phyloP scores from a whole-genome alignment of 2,797 vertebrate species.

The Sebastes variabilis region DNA sequence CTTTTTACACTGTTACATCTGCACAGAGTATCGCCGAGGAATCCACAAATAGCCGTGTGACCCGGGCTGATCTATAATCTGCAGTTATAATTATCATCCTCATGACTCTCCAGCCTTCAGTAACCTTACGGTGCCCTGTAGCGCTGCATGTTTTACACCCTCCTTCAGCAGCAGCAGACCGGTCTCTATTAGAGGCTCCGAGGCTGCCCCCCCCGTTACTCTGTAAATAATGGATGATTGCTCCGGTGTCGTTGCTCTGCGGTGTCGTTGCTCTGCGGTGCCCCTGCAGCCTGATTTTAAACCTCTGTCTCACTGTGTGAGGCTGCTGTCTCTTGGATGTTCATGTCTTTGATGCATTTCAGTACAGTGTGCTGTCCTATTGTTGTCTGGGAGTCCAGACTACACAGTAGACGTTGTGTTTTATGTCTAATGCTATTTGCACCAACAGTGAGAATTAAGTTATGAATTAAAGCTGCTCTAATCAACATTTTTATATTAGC shows the following conservation, averaged over 20 bases:
- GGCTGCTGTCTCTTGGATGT: not conserved
- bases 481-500: not conserved
- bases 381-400: not conserved
- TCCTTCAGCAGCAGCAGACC: not conserved
- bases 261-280: not conserved
- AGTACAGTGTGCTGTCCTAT: not conserved
- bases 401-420: not conserved
- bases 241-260: not conserved
- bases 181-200: not conserved
- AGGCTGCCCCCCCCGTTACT: not conserved
- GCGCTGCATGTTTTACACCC: not conserved
- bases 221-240: constrained; percentile 46
- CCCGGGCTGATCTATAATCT: not conserved
- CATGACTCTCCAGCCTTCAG: constrained; percentile 7
- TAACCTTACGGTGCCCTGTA: not conserved
- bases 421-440: not conserved
- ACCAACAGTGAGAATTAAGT: not conserved
- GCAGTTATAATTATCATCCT: constrained; percentile 2
- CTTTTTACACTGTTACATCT: not conserved
- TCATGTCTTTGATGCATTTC: constrained; percentile 3
- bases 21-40: not conserved
- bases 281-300: constrained; percentile 3
- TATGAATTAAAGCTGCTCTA: not conserved
- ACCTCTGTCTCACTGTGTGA: not conserved
- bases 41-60: not conserved